These are phyloP conservation scores for Athalia circularis DNA, from an alignment of 2,888 invertebrate genomes.

Conservation along the genomic window DNA sequence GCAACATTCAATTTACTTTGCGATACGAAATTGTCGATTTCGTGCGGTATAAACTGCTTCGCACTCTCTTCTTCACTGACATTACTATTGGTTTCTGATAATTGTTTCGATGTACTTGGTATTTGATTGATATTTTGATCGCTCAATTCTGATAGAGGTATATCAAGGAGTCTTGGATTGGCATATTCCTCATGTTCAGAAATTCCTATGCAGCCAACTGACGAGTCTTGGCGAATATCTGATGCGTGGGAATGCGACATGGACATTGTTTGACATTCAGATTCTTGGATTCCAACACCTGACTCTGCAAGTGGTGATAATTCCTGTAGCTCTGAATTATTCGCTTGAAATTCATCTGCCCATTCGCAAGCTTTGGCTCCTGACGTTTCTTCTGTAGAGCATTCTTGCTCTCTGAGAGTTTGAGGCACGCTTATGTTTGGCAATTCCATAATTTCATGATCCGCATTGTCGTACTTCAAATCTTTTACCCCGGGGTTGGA, in stretches of 20 bases:
- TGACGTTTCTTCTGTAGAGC: background rate
- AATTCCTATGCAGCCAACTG: no score
- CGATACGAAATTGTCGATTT: background rate
- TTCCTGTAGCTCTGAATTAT: background rate
- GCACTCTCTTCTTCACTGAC: background rate
- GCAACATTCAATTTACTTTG: background rate
- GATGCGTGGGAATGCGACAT: no score
- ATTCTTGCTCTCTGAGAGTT: no score
- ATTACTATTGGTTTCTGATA: background rate
- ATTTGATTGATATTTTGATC: background rate
- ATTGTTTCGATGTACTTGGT: background rate
- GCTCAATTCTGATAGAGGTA: no score
- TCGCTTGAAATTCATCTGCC: background rate
- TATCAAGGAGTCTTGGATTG: no score
- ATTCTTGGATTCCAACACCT: no score
- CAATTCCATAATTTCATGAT: slow-evolving; percentile 20
- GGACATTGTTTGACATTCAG: no score
- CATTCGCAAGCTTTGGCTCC: background rate
- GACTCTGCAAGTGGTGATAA: background rate
- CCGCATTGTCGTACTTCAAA: slow-evolving; percentile 12
- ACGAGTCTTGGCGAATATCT: no score
- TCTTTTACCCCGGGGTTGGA: background rate
- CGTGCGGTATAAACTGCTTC: background rate
- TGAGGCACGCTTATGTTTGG: no score
- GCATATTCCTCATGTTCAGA: no score